phyloP scores from a whole-genome alignment of 2,888 invertebrate genomes.

The Tetramorium bicarinatum region DNA sequence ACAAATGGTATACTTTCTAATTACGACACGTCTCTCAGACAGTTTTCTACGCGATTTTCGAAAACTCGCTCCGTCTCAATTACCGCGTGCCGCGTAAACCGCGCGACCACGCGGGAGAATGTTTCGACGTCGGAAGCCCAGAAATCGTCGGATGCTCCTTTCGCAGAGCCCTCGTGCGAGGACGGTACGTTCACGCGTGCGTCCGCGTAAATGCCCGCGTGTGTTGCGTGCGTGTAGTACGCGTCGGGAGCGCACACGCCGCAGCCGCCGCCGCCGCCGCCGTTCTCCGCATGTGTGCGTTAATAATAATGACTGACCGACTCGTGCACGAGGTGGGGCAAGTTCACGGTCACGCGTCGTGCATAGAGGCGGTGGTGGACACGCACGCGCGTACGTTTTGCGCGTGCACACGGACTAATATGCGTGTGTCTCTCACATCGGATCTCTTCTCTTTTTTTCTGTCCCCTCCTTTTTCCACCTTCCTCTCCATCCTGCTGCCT shows the following conservation, averaged over 20 bases:
- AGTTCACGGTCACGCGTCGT: constrained; percentile 83
- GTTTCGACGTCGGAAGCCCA: constrained; percentile 34
- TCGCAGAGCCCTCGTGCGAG: constrained; percentile 32
- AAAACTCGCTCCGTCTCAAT: not conserved
- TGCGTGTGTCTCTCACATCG: constrained; percentile 42
- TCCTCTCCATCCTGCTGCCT: too few species aligned
- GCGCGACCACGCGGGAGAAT: not conserved
- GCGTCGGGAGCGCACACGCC: constrained; percentile 14
- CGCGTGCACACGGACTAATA: constrained; percentile 47
- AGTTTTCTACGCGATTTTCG: constrained; percentile 1
- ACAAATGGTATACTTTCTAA: not conserved
- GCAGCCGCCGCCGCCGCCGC: constrained; percentile 12
- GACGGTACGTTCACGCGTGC: constrained; percentile 44
- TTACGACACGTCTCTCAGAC: not conserved
- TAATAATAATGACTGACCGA: constrained; percentile 83
- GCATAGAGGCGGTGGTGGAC: constrained; percentile 72
- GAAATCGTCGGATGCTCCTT: constrained; percentile 51
- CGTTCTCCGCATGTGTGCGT: constrained; percentile 70
- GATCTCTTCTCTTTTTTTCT: not conserved
- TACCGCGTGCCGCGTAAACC: not conserved
- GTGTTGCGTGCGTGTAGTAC: constrained; percentile 30
- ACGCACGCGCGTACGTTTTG: constrained; percentile 72
- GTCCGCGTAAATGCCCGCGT: not conserved
- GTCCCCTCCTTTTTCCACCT: too few species aligned
- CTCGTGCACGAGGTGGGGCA: constrained; percentile 80